These are phyloP conservation scores for Dicerorhinus sumatrensis DNA, from an alignment of 2,113 vertebrate genomes.

Conservation along the genomic window DNA sequence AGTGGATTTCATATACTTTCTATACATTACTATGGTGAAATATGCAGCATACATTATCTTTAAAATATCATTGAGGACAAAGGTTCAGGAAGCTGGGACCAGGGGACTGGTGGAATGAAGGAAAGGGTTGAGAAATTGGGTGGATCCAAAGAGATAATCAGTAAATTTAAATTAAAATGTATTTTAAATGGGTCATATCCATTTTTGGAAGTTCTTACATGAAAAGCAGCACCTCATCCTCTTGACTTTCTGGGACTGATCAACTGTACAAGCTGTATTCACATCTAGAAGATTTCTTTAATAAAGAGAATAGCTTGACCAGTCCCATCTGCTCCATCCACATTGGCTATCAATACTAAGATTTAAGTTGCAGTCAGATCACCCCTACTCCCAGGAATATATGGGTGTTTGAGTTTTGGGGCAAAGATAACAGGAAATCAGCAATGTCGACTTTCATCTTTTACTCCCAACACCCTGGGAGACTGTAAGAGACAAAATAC, in stretches of 20 bases:
- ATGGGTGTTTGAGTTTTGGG: not conserved
- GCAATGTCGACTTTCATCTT: not conserved
- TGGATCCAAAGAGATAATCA: not conserved
- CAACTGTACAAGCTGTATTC: not conserved
- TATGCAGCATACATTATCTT: not conserved
- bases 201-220: not conserved
- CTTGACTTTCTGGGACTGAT: not conserved
- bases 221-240: not conserved
- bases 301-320: not conserved
- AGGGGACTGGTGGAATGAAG: not conserved
- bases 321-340: not conserved
- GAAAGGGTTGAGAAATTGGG: not conserved
- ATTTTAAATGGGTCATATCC: not conserved
- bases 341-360: not conserved
- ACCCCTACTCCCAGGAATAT: not conserved
- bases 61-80: not conserved
- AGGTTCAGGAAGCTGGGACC: not conserved
- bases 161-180: not conserved
- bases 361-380: not conserved
- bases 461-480: not conserved
- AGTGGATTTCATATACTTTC: not conserved
- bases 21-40: not conserved
- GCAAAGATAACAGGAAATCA: not conserved
- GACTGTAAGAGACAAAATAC: not conserved
- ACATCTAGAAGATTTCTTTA: not conserved